Base-by-base conservation (phyloP, 1,140 invertebrate genomes). In the Meloidogyne floridensis region DNA sequence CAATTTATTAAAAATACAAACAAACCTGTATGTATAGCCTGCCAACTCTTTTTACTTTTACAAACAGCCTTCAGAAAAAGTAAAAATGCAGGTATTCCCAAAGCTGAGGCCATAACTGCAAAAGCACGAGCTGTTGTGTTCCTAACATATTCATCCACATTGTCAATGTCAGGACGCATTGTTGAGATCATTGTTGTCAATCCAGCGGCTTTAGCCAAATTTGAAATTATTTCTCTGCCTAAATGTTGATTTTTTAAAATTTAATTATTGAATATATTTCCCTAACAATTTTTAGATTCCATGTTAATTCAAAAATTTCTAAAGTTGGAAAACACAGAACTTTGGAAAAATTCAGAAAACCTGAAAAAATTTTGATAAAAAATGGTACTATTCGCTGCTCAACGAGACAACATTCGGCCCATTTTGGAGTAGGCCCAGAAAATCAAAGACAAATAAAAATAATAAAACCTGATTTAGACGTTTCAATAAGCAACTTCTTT, bases 171-270 rank as follows among this genome's bases (percentile, higher is more conserved):
- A 5, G 98, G 98, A 91, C 98, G 93, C 98, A 99, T 99, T 0
- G 97, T 99, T 0, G 97, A 99, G 87, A 99, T 99, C 98, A 99
- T 99, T 9, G 98, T 99, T 0, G 98, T 98, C 47, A 99, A 92
- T 81, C 98, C 98, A n/a, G 98, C 98, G 20, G 98, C 98, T 92
- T 99, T 99, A 0, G 98, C 97, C 86, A 99, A 92, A 92, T 99
- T 99, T 0, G 97, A 99, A 88, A 99, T 99, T 83, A 99, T 99
- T 91, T 99, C 98, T 90, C 98, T 93, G 77, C 97, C 97, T 86
- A 59, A 69, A 85, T 72, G 13, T 65, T 15, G 2, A 43, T 72
- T 70, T 7, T 11, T 15, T 32, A 15, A 71, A 59, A n/a, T n/a
- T n/a, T n/a, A n/a, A n/a, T 32, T 32, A 32, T 32, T 32, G 2